phyloP scores from a whole-genome alignment of 2,797 vertebrate genomes.

The Schizopygopsis malacanthus region DNA sequence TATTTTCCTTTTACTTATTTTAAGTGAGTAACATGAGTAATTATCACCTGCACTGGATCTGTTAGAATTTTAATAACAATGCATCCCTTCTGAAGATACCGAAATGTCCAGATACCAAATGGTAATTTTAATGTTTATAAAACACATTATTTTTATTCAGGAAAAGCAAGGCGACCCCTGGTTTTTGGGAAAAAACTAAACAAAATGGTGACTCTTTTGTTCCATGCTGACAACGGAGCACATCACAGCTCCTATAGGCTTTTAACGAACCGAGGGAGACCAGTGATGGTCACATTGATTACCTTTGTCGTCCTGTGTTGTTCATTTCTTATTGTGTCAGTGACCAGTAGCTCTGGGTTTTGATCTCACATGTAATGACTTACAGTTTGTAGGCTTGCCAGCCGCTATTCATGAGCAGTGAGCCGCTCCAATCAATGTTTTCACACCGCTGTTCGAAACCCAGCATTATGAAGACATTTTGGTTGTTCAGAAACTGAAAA shows the following conservation, averaged over 20 bases:
- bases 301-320: conserved; percentile 45
- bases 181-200: not conserved
- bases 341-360: conserved; percentile 52
- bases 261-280: conserved; percentile 52
- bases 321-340: conserved; percentile 56
- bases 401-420: conserved; percentile 32
- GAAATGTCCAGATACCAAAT: not conserved
- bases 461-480: conserved; percentile 22
- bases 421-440: conserved; percentile 32
- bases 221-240: not conserved
- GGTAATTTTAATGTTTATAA: not conserved
- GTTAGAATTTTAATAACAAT: not conserved
- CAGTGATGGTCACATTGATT: conserved; percentile 56
- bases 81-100: not conserved
- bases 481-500: conserved; percentile 27
- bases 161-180: not conserved
- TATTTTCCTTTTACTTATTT: not conserved
- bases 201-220: conserved; percentile 26
- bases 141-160: not conserved
- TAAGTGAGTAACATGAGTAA: not conserved
- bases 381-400: conserved; percentile 50
- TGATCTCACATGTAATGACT: conserved; percentile 57
- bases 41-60: not conserved
- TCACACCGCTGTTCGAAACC: conserved; percentile 27
- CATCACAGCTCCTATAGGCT: conserved; percentile 30